Conservation (phyloP, 1,140 invertebrate genomes). For the Drosophila parabipectinata region DNA sequence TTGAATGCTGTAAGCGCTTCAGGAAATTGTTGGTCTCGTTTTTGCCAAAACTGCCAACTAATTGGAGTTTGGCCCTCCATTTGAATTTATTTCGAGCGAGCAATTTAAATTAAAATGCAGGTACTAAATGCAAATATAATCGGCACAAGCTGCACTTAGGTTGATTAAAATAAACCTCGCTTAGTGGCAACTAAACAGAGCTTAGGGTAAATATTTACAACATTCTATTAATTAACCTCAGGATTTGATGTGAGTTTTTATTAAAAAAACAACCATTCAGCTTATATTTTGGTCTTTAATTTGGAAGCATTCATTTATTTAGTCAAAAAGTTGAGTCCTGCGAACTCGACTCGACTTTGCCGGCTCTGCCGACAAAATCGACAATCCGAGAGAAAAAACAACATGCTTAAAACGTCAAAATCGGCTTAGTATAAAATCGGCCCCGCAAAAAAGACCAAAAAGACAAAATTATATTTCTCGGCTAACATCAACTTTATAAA, state of each 20-base stretch:
- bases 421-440: conserved; percentile 1
- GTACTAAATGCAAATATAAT: neutral
- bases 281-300: neutral
- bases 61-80: neutral
- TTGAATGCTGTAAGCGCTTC: conserved; percentile 5
- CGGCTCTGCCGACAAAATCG: neutral
- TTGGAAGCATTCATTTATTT: neutral
- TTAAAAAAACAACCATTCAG: too few relatives aligned
- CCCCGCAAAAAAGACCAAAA: conserved; percentile 12
- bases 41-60: too few relatives aligned
- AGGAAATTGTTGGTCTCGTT: neutral
- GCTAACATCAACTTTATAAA: neutral
- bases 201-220: neutral
- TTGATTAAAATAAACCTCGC: neutral
- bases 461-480: conserved; percentile 1
- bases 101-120: neutral
- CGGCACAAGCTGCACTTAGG: neutral
- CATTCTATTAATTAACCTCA: too few relatives aligned
- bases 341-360: neutral
- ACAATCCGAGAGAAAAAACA: conserved; percentile 1
- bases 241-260: too few relatives aligned
- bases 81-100: neutral
- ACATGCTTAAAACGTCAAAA: conserved; percentile 28
- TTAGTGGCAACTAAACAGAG: neutral
- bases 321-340: conserved; percentile 7